These are phyloP conservation scores for Psammodynastes pulverulentus DNA, from an alignment of 2,113 vertebrate species.

Conservation along the genomic window DNA sequence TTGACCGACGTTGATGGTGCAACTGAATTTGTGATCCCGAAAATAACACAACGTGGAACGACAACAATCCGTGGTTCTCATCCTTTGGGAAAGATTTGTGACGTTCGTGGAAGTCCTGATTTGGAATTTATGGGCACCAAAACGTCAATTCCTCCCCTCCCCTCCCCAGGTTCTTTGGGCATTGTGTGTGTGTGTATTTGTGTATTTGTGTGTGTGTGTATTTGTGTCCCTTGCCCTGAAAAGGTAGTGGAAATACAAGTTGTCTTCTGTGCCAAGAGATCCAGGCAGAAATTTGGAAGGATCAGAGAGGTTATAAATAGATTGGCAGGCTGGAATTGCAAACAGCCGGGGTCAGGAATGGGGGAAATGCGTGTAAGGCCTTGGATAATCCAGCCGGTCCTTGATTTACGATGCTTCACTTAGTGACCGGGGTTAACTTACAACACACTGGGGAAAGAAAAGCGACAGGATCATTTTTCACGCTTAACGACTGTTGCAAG, in stretches of 20 bases:
- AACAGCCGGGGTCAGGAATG: too few species aligned
- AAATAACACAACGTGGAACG: too few species aligned
- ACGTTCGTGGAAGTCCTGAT: background rate
- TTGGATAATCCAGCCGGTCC: too few species aligned
- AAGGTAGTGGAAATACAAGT: background rate
- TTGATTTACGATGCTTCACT: too few species aligned
- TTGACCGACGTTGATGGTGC: too few species aligned
- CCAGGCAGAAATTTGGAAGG: background rate
- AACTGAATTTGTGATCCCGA: too few species aligned
- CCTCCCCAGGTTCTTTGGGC: background rate
- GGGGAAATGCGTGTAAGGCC: background rate
- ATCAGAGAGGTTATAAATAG: background rate
- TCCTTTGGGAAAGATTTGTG: background rate
- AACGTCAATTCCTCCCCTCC: background rate
- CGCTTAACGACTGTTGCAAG: too few species aligned
- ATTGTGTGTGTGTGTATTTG: too few species aligned
- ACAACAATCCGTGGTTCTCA: accelerated
- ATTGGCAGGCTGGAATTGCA: background rate
- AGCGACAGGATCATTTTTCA: too few species aligned
- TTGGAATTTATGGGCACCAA: background rate
- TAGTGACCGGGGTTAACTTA: too few species aligned
- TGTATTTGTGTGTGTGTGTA: too few species aligned
- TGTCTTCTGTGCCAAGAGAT: background rate
- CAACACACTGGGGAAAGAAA: too few species aligned
- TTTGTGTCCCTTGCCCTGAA: background rate